These are phyloP conservation scores for Riparia riparia DNA, from an alignment of 2,113 vertebrate genomes.

Conservation along the genomic window DNA sequence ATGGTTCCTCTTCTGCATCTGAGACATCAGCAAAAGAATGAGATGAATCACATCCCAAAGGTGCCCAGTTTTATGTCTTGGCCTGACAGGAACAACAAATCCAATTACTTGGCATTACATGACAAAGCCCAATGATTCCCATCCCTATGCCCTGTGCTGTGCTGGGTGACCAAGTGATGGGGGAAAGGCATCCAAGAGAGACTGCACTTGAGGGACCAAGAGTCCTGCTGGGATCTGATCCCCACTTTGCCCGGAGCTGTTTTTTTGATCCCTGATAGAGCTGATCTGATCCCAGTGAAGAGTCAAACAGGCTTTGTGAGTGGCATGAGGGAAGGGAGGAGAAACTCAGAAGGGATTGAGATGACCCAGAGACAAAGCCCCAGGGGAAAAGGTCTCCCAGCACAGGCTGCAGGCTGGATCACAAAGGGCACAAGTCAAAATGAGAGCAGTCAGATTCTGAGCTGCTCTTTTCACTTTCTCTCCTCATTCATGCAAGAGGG, in stretches of 20 bases:
- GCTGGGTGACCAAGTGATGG: fast-evolving
- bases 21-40: too few relatives aligned
- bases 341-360: too few relatives aligned
- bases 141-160: not conserved
- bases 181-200: not conserved
- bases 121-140: not conserved
- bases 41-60: too few relatives aligned
- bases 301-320: too few relatives aligned
- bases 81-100: not conserved
- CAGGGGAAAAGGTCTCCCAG: not conserved
- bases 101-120: not conserved
- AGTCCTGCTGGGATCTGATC: not conserved
- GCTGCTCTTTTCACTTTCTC: too few relatives aligned
- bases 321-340: too few relatives aligned
- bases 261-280: too few relatives aligned
- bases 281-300: too few relatives aligned
- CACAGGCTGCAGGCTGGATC: not conserved
- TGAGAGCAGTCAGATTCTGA: not conserved
- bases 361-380: too few relatives aligned
- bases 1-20: too few relatives aligned
- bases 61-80: not conserved
- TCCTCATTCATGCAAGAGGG: fast-evolving
- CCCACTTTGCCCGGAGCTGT: not conserved
- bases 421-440: not conserved
- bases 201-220: too few relatives aligned